Conservation (phyloP, 2,113 vertebrate genomes). For the Pelecanus crispus region DNA sequence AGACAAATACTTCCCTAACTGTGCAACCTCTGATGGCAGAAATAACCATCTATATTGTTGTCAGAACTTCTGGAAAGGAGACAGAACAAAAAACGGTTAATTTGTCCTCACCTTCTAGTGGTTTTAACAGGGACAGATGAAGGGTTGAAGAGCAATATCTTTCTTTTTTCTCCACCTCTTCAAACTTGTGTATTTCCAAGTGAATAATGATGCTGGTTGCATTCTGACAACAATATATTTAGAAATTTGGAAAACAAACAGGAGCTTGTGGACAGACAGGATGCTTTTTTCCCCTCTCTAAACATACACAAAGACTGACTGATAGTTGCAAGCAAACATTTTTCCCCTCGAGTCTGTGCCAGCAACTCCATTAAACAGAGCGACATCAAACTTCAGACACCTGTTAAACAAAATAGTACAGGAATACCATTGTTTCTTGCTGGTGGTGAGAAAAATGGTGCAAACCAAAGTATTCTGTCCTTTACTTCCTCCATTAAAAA, state of each 20-base stretch:
- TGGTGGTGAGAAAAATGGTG: neutral
- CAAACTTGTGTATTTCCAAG: neutral
- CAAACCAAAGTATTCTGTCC: neutral
- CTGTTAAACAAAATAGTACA: neutral
- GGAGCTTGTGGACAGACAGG: neutral
- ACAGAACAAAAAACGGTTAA: neutral
- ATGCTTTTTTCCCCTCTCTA: neutral
- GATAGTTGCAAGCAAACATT: neutral
- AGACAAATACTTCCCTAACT: neutral
- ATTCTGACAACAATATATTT: neutral
- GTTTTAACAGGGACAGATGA: neutral
- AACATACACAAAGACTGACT: neutral
- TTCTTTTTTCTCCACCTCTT: neutral
- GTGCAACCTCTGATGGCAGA: neutral
- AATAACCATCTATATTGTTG: neutral
- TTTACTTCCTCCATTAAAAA: conserved; percentile 15
- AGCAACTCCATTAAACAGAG: neutral
- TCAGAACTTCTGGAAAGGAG: neutral
- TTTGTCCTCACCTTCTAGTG: neutral
- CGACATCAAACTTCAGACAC: neutral
- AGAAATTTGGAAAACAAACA: neutral
- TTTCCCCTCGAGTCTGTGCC: neutral
- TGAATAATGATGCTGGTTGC: neutral
- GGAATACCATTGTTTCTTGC: neutral
- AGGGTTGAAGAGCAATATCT: neutral